Evolutionary conservation across 2,113 vertebrate species (phyloP).

Genomic region (Garra rufa): DNA sequence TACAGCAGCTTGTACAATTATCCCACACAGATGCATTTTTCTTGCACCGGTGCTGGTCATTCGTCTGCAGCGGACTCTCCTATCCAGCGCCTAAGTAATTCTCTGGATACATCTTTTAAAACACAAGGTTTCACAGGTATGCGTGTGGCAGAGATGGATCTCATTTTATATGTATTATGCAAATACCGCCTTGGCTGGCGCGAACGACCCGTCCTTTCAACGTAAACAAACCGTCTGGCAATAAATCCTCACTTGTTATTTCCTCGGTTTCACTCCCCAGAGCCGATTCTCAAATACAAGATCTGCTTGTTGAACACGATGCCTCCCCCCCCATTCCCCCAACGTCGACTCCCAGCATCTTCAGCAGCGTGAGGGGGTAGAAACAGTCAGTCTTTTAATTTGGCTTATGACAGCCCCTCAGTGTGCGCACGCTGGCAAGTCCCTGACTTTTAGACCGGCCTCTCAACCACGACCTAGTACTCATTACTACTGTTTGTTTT

Average conservation of each 20-base stretch:
- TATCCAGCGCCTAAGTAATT: background rate
- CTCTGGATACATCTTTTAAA: slow-evolving; percentile 33
- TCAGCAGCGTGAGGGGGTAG: slow-evolving; percentile 50
- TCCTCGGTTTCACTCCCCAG: slow-evolving; percentile 56
- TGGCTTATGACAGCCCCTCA: slow-evolving; percentile 72
- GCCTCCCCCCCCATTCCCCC: slow-evolving; percentile 20
- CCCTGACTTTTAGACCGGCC: slow-evolving; percentile 57
- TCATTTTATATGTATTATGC: slow-evolving; percentile 64
- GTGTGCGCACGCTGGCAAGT: slow-evolving; percentile 72
- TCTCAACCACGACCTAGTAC: slow-evolving; percentile 76
- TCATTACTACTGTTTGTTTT: slow-evolving; percentile 82
- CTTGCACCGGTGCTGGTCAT: background rate
- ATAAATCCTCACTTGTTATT: slow-evolving; percentile 66
- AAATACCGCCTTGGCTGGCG: slow-evolving; percentile 54
- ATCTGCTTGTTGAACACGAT: slow-evolving; percentile 59
- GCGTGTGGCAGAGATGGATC: slow-evolving; percentile 57
- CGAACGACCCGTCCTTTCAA: slow-evolving; percentile 38
- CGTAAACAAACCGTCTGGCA: slow-evolving; percentile 61
- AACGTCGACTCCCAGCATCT: slow-evolving; percentile 44
- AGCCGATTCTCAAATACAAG: slow-evolving; percentile 59
- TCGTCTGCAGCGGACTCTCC: background rate
- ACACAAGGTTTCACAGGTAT: slow-evolving; percentile 52
- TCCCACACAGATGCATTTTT: background rate
- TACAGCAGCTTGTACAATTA: background rate
- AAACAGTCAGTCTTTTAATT: slow-evolving; percentile 76